Percentiles rank a stretch among this genome's conserved stretches.
Conservation (phyloP, 2,888 invertebrate species). For the Agrochola lota region DNA sequence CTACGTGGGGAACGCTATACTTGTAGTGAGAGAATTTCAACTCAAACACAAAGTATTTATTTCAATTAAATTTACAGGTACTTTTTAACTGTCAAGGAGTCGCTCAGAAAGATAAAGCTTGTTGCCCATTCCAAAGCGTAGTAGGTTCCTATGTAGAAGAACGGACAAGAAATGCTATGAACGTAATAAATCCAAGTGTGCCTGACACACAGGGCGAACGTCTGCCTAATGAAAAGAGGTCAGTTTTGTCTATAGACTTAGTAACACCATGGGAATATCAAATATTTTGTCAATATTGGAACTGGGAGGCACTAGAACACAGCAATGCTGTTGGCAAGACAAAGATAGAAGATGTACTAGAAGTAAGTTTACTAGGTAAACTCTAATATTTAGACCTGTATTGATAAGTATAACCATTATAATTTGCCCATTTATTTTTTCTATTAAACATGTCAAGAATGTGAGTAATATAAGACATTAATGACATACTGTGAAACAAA, state of each 20-base stretch:
- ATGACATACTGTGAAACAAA: background rate
- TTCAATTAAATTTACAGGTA: background rate
- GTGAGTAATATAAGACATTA: background rate
- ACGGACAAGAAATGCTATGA: background rate
- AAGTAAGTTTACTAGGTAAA: background rate
- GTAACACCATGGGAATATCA: background rate
- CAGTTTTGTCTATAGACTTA: background rate
- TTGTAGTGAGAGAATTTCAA: background rate
- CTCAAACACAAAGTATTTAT: background rate
- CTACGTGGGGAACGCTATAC: background rate
- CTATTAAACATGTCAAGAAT: background rate
- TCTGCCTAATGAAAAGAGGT: background rate
- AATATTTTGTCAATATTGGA: background rate
- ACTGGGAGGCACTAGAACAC: background rate
- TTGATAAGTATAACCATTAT: background rate
- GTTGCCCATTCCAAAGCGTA: background rate
- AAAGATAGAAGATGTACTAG: background rate
- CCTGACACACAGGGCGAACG: background rate
- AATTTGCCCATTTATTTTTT: background rate
- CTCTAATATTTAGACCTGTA: background rate
- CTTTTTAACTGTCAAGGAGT: background rate
- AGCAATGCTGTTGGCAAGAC: background rate
- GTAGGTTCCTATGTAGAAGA: background rate
- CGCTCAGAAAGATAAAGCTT: background rate
- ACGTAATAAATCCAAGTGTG: background rate